These are phyloP conservation scores for Enteromius viviparus DNA, from an alignment of 2,797 vertebrate genomes.

Conservation along the genomic window DNA sequence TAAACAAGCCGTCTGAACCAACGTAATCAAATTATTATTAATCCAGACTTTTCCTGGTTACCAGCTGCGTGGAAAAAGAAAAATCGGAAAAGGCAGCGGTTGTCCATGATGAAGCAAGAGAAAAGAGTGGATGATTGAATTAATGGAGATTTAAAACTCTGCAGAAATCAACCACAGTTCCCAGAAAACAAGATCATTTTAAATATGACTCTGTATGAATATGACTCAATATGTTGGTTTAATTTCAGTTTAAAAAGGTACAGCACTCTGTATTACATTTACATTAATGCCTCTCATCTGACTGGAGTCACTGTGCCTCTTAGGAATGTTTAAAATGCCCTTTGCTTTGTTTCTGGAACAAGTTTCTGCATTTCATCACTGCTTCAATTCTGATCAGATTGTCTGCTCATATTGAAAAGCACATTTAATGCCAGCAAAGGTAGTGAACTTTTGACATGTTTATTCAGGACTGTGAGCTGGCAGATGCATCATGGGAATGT, in stretches of 20 bases:
- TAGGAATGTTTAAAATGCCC: neutral
- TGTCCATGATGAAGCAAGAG: constrained; percentile 1
- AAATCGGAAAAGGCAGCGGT: neutral
- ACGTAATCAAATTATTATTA: neutral
- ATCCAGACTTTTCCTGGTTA: neutral
- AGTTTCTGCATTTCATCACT: constrained; percentile 13
- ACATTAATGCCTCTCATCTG: neutral
- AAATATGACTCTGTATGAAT: neutral
- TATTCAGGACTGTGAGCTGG: neutral
- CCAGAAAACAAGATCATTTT: neutral
- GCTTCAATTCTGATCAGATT: neutral
- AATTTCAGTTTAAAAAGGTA: neutral
- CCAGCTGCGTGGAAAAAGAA: neutral
- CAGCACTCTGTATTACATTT: neutral
- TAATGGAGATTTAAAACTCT: neutral
- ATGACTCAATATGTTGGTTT: neutral
- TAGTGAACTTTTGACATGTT: neutral
- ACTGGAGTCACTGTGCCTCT: neutral
- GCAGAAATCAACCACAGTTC: neutral
- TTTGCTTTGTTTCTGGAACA: neutral
- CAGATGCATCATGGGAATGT: constrained; percentile 38
- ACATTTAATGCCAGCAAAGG: neutral
- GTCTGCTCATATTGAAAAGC: neutral
- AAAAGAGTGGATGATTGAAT: neutral
- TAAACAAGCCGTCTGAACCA: constrained; percentile 41